phyloP scores from a whole-genome alignment of 2,113 vertebrate species.

The Rousettus leschenaultii region DNA sequence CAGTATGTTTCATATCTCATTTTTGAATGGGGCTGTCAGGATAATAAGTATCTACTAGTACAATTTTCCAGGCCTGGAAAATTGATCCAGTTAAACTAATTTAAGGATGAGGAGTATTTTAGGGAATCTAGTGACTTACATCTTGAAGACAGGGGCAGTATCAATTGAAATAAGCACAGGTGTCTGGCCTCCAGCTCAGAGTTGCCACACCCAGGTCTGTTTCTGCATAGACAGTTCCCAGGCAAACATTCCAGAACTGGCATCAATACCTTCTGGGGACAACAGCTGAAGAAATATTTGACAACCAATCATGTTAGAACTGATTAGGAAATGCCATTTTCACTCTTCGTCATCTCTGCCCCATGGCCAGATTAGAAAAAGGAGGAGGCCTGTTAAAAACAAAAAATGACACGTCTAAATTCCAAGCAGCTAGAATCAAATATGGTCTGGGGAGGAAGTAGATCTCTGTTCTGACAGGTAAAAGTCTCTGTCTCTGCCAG shows the following conservation, averaged over 20 bases:
- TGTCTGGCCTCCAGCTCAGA: not conserved
- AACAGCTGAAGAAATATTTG: not conserved
- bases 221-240: not conserved
- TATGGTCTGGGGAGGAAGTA: not conserved
- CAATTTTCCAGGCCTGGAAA: constrained; percentile 6
- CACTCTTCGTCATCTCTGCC: not conserved
- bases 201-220: not conserved
- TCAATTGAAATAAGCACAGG: not conserved
- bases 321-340: not conserved
- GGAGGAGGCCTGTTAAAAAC: not conserved
- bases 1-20: constrained; percentile 82
- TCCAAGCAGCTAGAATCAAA: not conserved
- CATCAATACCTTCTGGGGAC: not conserved
- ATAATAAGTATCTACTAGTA: constrained; percentile 55
- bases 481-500: not conserved
- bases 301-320: not conserved
- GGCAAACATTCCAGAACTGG: not conserved
- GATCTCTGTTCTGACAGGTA: not conserved
- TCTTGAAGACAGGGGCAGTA: not conserved
- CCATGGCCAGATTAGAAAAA: not conserved
- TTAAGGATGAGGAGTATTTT: not conserved
- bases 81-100: not conserved
- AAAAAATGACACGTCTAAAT: not conserved
- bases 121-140: not conserved
- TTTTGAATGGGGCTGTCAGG: constrained; percentile 90